phyloP scores from a whole-genome alignment of 2,113 vertebrate genomes.

The Megaleporinus macrocephalus region DNA sequence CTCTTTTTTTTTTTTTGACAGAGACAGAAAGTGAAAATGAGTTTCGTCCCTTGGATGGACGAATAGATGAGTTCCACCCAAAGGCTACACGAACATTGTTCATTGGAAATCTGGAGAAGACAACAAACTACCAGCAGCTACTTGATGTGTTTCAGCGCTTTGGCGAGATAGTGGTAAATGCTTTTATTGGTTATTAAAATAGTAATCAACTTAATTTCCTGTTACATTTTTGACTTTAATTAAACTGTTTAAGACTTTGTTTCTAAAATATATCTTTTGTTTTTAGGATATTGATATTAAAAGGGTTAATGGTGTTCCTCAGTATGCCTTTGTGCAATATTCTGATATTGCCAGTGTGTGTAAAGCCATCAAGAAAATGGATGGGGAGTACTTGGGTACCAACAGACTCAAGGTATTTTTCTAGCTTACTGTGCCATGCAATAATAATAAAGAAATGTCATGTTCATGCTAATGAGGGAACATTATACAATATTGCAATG shows the following conservation, averaged over 20 bases:
- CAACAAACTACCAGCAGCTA: constrained; percentile 88
- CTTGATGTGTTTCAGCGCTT: constrained; percentile 89
- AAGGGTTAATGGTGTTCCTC: constrained; percentile 95
- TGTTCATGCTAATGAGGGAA: neutral
- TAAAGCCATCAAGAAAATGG: constrained; percentile 99
- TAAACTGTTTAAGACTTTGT: neutral
- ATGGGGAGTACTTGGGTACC: constrained; percentile 95
- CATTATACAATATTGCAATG: neutral
- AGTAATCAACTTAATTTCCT: no score
- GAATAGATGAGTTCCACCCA: constrained; percentile 90
- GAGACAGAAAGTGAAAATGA: constrained; percentile 92
- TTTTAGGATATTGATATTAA: constrained; percentile 97
- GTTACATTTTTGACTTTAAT: neutral
- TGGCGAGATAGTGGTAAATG: constrained; percentile 86
- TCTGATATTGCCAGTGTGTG: constrained; percentile 98
- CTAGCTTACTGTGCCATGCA: neutral
- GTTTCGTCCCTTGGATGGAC: constrained; percentile 87
- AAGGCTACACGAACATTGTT: constrained; percentile 91
- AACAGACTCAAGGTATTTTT: constrained; percentile 92
- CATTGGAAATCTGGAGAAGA: constrained; percentile 90
- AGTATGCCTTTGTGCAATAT: constrained; percentile 97
- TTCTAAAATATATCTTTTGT: constrained; percentile 28
- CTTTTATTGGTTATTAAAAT: neutral
- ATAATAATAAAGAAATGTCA: neutral
- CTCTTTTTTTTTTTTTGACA: constrained; percentile 62